These are phyloP conservation scores for Metacarcinus magister DNA, from an alignment of 2,888 invertebrate species.

Conservation along the genomic window DNA sequence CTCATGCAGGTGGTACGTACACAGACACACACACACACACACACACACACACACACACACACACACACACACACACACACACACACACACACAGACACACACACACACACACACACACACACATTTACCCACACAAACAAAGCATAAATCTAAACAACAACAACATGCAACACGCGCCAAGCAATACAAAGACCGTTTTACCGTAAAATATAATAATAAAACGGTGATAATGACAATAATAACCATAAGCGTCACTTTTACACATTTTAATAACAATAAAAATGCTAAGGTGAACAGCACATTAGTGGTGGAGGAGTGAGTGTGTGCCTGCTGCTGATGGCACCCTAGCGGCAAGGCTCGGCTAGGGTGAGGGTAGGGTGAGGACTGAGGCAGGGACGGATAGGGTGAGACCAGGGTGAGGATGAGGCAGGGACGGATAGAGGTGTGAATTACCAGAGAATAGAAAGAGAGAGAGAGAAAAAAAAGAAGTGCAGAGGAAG, in stretches of 20 bases:
- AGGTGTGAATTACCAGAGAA: not conserved
- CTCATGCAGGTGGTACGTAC: not conserved
- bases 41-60: conserved; percentile 39
- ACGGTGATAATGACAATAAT: conserved; percentile 68
- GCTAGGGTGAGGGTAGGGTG: not conserved
- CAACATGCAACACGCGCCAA: conserved; percentile 6
- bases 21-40: conserved; percentile 40
- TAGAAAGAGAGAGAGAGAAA: not conserved
- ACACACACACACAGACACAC: not conserved
- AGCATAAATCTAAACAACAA: conserved; percentile 26
- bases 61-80: not conserved
- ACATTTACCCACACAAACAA: conserved; percentile 13
- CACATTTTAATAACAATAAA: conserved; percentile 72
- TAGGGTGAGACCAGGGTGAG: not conserved
- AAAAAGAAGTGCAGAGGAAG: too few relatives aligned
- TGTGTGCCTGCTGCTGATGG: not conserved
- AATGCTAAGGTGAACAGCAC: conserved; percentile 60
- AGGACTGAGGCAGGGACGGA: not conserved
- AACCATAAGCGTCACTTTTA: conserved; percentile 64
- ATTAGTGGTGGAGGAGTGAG: conserved; percentile 58
- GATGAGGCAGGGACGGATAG: not conserved
- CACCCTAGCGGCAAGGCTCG: not conserved
- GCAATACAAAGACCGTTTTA: conserved; percentile 57
- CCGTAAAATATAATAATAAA: conserved; percentile 63
- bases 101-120: conserved; percentile 58